Conservation (phyloP, 2,797 vertebrate genomes). For the Siniperca scherzeri region DNA sequence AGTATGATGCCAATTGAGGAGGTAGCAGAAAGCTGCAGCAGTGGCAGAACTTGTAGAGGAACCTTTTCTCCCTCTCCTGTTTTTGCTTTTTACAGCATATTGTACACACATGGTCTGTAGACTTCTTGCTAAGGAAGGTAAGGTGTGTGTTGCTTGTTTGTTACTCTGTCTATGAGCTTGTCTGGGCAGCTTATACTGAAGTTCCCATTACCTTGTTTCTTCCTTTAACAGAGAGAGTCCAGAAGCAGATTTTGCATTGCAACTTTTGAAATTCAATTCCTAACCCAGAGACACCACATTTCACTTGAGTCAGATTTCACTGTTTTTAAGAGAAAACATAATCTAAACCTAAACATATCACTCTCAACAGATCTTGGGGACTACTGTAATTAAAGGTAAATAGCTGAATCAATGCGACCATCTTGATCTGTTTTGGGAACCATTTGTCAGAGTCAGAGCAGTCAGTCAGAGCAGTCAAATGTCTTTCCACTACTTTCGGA, state of each 20-base stretch:
- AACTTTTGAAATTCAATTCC: neutral
- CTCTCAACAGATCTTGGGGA: neutral
- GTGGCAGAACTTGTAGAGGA: constrained; percentile 23
- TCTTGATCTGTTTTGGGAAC: constrained; percentile 16
- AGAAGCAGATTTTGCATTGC: neutral
- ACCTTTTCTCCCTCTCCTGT: neutral
- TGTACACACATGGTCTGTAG: constrained; percentile 12
- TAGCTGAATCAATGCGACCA: constrained; percentile 1
- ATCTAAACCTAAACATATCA: neutral
- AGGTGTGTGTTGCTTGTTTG: constrained; percentile 36
- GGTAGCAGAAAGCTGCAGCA: constrained; percentile 47
- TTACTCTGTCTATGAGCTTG: constrained; percentile 18
- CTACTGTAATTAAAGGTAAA: constrained; percentile 1
- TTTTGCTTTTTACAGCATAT: constrained; percentile 13
- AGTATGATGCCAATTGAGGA: constrained; percentile 73
- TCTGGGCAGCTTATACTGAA: neutral
- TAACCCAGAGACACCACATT: neutral
- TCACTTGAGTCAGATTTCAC: neutral
- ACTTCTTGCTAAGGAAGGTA: constrained; percentile 60
- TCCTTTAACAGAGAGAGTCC: neutral
- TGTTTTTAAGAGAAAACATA: neutral
- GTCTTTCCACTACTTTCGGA: constrained; percentile 5
- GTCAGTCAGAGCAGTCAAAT: neutral
- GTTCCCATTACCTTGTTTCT: neutral
- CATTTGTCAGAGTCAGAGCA: constrained; percentile 11